phyloP scores from a whole-genome alignment of 2,888 invertebrate species.

The Folsomia manolachei region DNA sequence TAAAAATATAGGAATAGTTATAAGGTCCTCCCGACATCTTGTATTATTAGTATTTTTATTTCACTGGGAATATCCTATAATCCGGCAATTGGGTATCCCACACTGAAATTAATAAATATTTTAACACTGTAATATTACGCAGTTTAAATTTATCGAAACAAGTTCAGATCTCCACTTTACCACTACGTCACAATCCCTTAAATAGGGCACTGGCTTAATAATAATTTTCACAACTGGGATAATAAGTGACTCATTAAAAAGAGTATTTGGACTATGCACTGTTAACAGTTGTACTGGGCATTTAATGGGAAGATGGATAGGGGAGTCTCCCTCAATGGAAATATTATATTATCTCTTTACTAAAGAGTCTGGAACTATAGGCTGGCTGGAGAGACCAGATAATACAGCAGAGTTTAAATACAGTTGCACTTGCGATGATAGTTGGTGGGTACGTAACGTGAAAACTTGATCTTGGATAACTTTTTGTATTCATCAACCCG shows the following conservation, averaged over 20 bases:
- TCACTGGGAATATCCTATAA: too few relatives aligned
- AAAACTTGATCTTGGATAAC: background rate
- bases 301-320: background rate
- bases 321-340: background rate
- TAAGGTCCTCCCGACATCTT: constrained; percentile 92
- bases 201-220: background rate
- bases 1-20: constrained; percentile 99
- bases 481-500: too few relatives aligned
- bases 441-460: background rate
- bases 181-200: background rate
- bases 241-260: background rate
- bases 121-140: background rate
- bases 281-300: background rate
- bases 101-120: background rate
- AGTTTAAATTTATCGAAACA: background rate
- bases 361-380: background rate
- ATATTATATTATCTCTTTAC: background rate
- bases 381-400: background rate
- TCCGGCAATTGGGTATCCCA: background rate
- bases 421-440: background rate
- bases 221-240: background rate
- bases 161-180: too few relatives aligned
- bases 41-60: too few relatives aligned
- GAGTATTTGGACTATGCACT: background rate
- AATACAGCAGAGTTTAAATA: background rate